phyloP scores from a whole-genome alignment of 2,888 invertebrate genomes.

The Drosophila neutralis region DNA sequence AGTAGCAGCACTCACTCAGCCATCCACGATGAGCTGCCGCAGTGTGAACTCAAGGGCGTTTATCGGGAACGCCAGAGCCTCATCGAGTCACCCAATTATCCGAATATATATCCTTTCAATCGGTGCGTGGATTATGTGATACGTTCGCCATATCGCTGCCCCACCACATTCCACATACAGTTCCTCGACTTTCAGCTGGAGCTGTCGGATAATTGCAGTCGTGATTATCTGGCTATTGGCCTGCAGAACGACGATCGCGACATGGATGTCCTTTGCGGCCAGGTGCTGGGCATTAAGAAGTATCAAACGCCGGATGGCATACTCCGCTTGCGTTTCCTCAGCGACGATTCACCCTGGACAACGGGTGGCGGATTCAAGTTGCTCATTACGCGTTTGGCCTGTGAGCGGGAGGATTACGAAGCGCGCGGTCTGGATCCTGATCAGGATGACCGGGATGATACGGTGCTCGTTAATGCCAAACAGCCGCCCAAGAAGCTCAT shows the following conservation, averaged over 20 bases:
- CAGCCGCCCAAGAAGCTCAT: conserved; percentile 58
- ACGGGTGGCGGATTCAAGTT: conserved; percentile 86
- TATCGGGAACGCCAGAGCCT: conserved; percentile 85
- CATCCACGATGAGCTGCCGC: conserved; percentile 79
- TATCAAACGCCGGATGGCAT: conserved; percentile 85
- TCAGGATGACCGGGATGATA: conserved; percentile 66
- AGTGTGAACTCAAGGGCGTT: conserved; percentile 83
- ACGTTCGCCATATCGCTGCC: conserved; percentile 85
- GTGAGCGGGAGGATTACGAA: conserved; percentile 77
- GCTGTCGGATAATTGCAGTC: conserved; percentile 85
- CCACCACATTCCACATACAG: conserved; percentile 86
- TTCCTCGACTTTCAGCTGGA: conserved; percentile 86
- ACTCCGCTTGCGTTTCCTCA: conserved; percentile 85
- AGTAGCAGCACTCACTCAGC: background rate
- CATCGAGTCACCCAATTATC: conserved; percentile 86
- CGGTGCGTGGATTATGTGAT: conserved; percentile 86
- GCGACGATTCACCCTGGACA: conserved; percentile 82
- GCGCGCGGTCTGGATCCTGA: conserved; percentile 51
- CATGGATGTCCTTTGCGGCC: conserved; percentile 86
- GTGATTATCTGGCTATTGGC: conserved; percentile 86
- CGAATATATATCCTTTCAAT: conserved; percentile 84
- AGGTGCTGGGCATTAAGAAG: conserved; percentile 84
- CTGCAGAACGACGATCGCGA: conserved; percentile 80
- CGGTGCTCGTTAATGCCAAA: conserved; percentile 66
- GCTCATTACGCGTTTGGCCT: conserved; percentile 85